Evolutionary conservation across 2,888 invertebrate species (phyloP), one percentile per base, ranked within the genome.

Genomic region (Megaustenia siamemsis): DNA sequence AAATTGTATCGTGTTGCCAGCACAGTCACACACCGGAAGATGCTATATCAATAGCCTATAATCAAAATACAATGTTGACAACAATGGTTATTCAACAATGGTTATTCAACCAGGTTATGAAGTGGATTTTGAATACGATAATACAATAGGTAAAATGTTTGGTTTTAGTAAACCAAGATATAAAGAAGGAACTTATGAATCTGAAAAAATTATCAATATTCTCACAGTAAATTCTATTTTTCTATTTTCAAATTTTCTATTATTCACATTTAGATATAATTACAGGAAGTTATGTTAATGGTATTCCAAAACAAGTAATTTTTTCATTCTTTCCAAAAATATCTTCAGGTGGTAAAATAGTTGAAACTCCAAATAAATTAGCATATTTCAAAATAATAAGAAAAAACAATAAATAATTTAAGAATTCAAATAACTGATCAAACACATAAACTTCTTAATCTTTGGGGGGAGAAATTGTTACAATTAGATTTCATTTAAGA

Each of bases 321-420:
- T 86, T 86, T 79, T 86, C 86, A 1, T 87, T 87, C 75, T 87
- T 87, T 38, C 83, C 87, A 24, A 85, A 79, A 53, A 80, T 86
- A 12, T n/a, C 45, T 28, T 79, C 86, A n/a, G 87, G 87, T 5
- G 79, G 82, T 40, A 87, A 86, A 83, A 86, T 87, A 24, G 71
- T 86, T 38, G 79, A 86, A 86, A 82, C 4, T 40, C 86, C 84
- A 21, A 45, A 77, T 66, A 84, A 87, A 49, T 71, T 84, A 45
- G 82, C 82, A n/a, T 86, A 86, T 80, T 82, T 87, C 45, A 84
- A 85, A 69, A 40, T 87, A 24, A 77, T 73, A 35, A 21, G 80
- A n/a, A 71, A 60, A 86, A 32, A 71, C 77, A 28, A 85, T 87
- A 60, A 53, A 53, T 49, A 84, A 45, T n/a, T 28, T 73, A 53